Base-by-base conservation (phyloP, 2,113 vertebrate genomes). In the Emydocephalus ijimae region DNA sequence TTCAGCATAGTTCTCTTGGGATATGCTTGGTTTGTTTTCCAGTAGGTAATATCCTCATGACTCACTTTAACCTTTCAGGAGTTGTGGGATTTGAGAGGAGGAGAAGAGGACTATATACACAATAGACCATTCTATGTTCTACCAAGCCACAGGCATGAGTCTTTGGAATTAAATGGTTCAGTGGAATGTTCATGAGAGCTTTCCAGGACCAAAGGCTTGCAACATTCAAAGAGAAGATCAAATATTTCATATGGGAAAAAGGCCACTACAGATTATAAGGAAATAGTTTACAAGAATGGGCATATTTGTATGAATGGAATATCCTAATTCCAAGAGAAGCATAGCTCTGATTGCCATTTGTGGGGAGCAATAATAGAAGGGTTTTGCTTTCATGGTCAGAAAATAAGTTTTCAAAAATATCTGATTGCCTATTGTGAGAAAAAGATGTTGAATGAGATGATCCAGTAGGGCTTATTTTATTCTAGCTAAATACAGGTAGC, bases 81-180 rank as follows among this genome's bases (percentile, higher is more conserved):
- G 23, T 88, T 95, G 88, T 92, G 94, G 95, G 87, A 92, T 95
- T 93, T 23, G 0, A 3, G 64, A 43, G 88, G 50, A 86, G 45
- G 26, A 56, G 59, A 12, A 21, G 92, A 85, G 87, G 87, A 90
- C 15, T 0, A 0, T 91, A 85, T 85, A 93, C 94, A 64, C 89
- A 92, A 23, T 89, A 94, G 93, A 91, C 89, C 92, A 52, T 87
- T 93, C 91, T 94, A 59, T 9, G 8, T 87, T 92, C 88, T 45
- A 91, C 93, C 88, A 95, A 96, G 93, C 93, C 95, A 96, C 94
- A 95, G n/a, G 93, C 93, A 97, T 95, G 95, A 96, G 21, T 29
- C 91, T 87, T 87, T 94, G 93, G 93, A 96, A 89, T 52, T 90
- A 69, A 34, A 4, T 89, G 94, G 26, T 61, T 93, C 90, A 92